Percentiles rank a stretch among this genome's conserved stretches.
phyloP scores from a whole-genome alignment of 2,797 vertebrate species.

The Molossus alvarezi region DNA sequence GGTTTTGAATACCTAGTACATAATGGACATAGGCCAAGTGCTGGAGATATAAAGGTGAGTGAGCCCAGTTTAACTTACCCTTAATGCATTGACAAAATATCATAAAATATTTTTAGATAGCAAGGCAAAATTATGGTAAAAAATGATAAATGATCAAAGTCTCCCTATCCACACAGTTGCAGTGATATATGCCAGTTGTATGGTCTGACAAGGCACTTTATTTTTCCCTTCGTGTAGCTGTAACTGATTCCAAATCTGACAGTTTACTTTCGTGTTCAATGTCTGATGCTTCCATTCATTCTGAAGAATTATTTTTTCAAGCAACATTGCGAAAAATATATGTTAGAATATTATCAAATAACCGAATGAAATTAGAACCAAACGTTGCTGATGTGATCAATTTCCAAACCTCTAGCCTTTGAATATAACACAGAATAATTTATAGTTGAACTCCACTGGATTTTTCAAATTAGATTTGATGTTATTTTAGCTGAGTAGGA shows the following conservation, averaged over 20 bases:
- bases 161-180: neutral
- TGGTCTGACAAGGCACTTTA: conserved; percentile 12
- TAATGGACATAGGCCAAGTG: neutral
- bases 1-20: conserved; percentile 35
- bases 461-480: conserved; percentile 89
- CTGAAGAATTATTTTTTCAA: conserved; percentile 73
- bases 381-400: conserved; percentile 85
- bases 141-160: neutral
- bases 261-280: neutral
- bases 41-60: neutral
- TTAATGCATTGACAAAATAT: conserved; percentile 21
- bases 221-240: neutral
- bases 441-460: conserved; percentile 86
- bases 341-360: conserved; percentile 82
- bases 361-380: conserved; percentile 86
- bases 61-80: conserved; percentile 27
- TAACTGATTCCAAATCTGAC: conserved; percentile 55
- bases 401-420: conserved; percentile 86
- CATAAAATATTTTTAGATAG: conserved; percentile 31
- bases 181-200: neutral
- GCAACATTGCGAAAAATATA: conserved; percentile 57
- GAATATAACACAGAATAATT: conserved; percentile 88
- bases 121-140: neutral
- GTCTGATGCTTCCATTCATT: conserved; percentile 11
- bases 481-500: conserved; percentile 87